Evolutionary conservation across 2,113 vertebrate genomes (phyloP).

Genomic region (Natator depressus): DNA sequence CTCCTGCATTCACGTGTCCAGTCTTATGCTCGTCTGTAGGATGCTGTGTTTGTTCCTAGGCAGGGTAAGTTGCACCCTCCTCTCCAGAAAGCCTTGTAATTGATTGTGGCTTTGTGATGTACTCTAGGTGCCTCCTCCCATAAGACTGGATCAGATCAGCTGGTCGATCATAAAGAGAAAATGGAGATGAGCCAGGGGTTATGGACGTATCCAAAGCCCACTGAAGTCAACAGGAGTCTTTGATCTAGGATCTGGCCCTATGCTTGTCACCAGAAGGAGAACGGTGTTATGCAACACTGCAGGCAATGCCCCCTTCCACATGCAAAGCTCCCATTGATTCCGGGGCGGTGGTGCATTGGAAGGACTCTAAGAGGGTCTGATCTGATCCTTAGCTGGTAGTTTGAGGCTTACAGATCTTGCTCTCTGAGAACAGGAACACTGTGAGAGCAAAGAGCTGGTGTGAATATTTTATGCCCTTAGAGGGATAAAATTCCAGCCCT

Average conservation of each 20-base stretch:
- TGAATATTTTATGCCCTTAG: not conserved
- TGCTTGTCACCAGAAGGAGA: not conserved
- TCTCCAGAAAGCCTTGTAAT: not conserved
- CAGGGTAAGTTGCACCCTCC: not conserved
- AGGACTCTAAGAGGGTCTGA: not conserved
- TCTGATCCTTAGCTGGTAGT: rapidly evolving
- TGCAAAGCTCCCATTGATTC: not conserved
- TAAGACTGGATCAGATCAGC: not conserved
- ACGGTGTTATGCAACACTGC: not conserved
- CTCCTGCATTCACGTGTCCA: rapidly evolving
- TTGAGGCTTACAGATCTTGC: not conserved
- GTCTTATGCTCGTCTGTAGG: not conserved
- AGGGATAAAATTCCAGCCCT: not conserved
- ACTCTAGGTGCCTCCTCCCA: rapidly evolving
- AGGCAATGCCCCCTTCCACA: not conserved
- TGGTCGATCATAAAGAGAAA: not conserved
- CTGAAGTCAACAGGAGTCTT: not conserved
- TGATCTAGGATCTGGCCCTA: not conserved
- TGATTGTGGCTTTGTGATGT: not conserved
- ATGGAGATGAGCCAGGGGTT: not conserved
- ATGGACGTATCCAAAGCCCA: not conserved
- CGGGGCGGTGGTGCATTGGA: not conserved
- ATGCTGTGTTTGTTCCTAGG: not conserved
- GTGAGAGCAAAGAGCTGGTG: not conserved
- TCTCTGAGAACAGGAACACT: not conserved